Base-by-base conservation (phyloP, 2,113 vertebrate species). In the Mesocricetus auratus region DNA sequence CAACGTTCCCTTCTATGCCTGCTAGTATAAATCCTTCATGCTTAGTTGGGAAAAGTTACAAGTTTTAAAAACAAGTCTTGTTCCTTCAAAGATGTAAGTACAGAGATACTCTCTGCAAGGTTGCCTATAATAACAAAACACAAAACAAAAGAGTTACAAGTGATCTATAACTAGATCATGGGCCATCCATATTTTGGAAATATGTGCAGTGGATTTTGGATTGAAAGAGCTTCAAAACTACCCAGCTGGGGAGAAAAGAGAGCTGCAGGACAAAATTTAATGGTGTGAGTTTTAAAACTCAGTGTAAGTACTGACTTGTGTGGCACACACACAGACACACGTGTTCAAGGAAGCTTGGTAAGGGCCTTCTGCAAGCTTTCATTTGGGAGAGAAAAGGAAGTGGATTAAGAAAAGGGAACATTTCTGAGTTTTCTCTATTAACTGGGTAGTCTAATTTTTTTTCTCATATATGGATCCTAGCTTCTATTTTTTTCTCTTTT, bases 141-240 rank as follows among this genome's bases (percentile, higher is more conserved):
- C 16, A 53, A 56, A 81, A 11, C 19, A 83, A 50, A 77, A 91
- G 66, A 11, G 60, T 50, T 3, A 3, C 85, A 79, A 85, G 45
- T 66, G 33, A 58, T 71, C 50, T 89, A 93, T 62, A 93, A 95
- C 56, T 96, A 60, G 88, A 69, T 88, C 15, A 95, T 47, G 64
- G 3, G 60, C 36, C 2, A 47, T 64, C 24, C 19, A 56, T 79
- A 47, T 68, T 71, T 81, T 81, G 12, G 50, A 75, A 90, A 94
- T 90, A 50, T 45, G 87, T 78, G 13, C 17, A 83, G 3, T 16
- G 29, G 24, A 7, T 83, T 83, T 85, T 33, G 73, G 71, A 45
- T 66, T 88, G 22, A 81, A 81, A 96, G 17, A 53, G n/a, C 66
- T 86, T 77, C 45, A 93, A 86, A 39, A 50, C 16, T 93, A 53